Percentiles rank a stretch among this genome's conserved stretches.
These are phyloP conservation scores for Branchellion lobata DNA, from an alignment of 2,888 invertebrate species.

Conservation along the genomic window DNA sequence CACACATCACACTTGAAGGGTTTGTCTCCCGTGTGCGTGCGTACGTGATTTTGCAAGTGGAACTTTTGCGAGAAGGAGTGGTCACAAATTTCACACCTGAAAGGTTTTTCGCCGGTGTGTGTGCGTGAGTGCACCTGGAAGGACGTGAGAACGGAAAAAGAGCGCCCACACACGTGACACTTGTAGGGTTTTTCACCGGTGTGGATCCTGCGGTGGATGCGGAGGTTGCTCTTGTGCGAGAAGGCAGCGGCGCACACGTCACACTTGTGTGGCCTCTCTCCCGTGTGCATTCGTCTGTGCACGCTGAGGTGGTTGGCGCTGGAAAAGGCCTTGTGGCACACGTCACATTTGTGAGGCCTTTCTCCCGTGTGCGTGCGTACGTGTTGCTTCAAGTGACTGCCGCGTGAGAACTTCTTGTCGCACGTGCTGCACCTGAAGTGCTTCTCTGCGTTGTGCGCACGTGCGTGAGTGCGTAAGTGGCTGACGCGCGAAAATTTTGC, in stretches of 20 bases:
- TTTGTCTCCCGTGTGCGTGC: neutral
- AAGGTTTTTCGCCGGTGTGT: neutral
- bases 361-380: too few species aligned
- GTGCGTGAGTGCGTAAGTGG: neutral
- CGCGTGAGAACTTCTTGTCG: too few species aligned
- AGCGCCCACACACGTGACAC: neutral
- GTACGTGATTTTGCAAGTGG: constrained; percentile 6
- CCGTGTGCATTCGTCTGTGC: neutral
- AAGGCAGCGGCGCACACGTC: neutral
- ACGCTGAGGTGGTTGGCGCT: neutral
- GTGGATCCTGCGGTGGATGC: neutral
- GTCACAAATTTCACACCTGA: neutral
- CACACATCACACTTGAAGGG: constrained; percentile 3
- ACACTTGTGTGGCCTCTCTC: neutral
- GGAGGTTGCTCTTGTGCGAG: neutral
- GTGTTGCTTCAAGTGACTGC: too few species aligned
- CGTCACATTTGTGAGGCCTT: neutral
- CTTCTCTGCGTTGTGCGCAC: neutral
- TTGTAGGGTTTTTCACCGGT: constrained; percentile 5
- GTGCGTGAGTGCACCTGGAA: constrained; percentile 2
- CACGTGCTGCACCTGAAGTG: too few species aligned
- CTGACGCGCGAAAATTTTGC: neutral
- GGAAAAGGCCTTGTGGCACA: neutral
- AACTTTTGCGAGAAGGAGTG: neutral
- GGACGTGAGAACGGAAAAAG: neutral